Evolutionary conservation across 1,140 invertebrate species (phyloP).

Genomic region (Lasaia peninsularis): DNA sequence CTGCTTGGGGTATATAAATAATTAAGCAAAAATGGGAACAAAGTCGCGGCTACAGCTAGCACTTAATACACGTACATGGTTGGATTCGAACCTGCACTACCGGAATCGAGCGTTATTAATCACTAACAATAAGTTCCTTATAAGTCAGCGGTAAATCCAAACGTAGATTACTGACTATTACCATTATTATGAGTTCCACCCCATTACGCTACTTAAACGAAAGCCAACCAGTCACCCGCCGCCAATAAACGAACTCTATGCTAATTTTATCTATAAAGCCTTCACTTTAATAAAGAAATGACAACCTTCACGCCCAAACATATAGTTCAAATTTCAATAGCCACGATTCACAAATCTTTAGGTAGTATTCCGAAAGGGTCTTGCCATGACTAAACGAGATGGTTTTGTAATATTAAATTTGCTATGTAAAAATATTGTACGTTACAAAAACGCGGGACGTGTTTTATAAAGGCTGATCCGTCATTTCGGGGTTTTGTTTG

Average conservation of each 20-base stretch:
- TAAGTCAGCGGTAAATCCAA: conserved; percentile 45
- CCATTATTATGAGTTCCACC: conserved; percentile 15
- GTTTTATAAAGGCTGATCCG: background rate
- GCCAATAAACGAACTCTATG: conserved; percentile 20
- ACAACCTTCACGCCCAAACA: background rate
- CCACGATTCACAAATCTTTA: conserved; percentile 1
- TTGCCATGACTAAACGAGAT: conserved; percentile 11
- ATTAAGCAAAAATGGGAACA: too few species aligned
- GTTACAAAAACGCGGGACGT: background rate
- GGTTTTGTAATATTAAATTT: conserved; percentile 18
- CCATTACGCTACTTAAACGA: conserved; percentile 16
- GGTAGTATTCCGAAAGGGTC: conserved; percentile 7
- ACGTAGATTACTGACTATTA: conserved; percentile 9
- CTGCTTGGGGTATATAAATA: too few species aligned
- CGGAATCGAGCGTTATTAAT: too few species aligned
- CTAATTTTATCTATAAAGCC: conserved; percentile 17
- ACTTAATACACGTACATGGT: too few species aligned
- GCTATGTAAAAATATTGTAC: conserved; percentile 11
- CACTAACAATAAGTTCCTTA: conserved; percentile 1
- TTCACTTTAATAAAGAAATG: background rate
- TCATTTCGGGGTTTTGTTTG: too few species aligned
- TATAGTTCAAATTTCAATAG: background rate
- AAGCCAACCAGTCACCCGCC: conserved; percentile 15
- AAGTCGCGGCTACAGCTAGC: too few species aligned
- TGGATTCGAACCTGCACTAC: too few species aligned